phyloP scores from a whole-genome alignment of 2,113 vertebrate genomes.

The Dipodomys ordii region DNA sequence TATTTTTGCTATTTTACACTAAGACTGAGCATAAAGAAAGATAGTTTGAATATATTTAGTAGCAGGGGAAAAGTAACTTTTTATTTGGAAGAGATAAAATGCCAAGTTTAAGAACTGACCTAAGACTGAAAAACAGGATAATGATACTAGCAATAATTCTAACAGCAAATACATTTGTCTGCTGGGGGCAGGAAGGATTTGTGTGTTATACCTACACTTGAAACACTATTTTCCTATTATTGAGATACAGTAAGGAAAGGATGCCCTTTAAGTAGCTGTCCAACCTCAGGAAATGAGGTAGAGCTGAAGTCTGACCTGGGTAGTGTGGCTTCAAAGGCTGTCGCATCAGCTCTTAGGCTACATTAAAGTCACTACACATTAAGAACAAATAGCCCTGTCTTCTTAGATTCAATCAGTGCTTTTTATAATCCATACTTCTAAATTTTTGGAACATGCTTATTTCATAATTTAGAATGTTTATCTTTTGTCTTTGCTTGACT shows the following conservation, averaged over 20 bases:
- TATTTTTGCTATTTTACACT: not conserved
- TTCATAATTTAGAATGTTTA: not conserved
- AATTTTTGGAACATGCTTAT: not conserved
- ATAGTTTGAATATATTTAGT: not conserved
- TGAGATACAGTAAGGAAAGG: not conserved
- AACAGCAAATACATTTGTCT: not conserved
- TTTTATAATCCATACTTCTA: not conserved
- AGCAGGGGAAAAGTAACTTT: not conserved
- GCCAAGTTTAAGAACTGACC: not conserved
- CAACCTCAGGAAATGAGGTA: not conserved
- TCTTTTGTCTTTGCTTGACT: not conserved
- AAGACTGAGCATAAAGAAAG: not conserved
- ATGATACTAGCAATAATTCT: not conserved
- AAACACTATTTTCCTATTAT: not conserved
- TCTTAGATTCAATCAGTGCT: not conserved
- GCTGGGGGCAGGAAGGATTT: accelerated
- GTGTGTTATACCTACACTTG: not conserved
- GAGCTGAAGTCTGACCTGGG: not conserved
- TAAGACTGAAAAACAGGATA: not conserved
- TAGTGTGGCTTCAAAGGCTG: not conserved
- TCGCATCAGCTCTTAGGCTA: not conserved
- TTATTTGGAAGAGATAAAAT: conserved; percentile 50
- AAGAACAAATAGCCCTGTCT: not conserved
- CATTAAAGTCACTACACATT: not conserved
- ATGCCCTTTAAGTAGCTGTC: not conserved